Conservation (phyloP, 2,113 vertebrate genomes). For the Conger conger region DNA sequence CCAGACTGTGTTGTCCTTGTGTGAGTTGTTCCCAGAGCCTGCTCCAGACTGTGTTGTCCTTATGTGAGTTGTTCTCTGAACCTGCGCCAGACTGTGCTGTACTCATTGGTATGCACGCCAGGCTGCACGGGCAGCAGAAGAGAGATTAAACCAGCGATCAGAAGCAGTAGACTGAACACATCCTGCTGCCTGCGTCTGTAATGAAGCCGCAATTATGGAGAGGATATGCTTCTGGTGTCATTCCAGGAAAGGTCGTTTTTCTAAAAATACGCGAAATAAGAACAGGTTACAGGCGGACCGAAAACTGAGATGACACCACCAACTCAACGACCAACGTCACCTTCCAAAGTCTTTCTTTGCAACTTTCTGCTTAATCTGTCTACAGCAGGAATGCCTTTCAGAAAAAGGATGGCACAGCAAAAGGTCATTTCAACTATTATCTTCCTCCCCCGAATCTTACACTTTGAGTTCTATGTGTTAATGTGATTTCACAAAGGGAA, state of each 20-base stretch:
- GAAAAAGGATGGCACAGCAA: neutral
- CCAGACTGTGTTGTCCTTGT: neutral
- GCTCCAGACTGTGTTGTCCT: neutral
- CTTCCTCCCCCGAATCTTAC: neutral
- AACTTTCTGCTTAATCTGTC: neutral
- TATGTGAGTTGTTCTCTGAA: neutral
- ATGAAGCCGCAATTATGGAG: neutral
- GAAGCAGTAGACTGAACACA: neutral
- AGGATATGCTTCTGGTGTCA: neutral
- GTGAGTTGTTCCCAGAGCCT: neutral
- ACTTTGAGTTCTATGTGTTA: neutral
- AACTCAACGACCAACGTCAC: neutral
- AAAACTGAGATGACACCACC: neutral
- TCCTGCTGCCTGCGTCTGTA: neutral
- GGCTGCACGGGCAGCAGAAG: neutral
- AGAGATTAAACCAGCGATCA: conserved; percentile 2
- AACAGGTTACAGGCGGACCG: neutral
- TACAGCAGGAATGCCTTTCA: neutral
- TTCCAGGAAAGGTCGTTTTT: neutral
- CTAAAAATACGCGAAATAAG: neutral
- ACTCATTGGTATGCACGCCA: neutral
- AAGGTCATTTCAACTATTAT: neutral
- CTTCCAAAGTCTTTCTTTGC: neutral
- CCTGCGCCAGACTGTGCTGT: neutral
- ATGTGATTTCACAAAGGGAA: neutral